Base-by-base conservation (phyloP, 2,888 invertebrate species). In the Xanthorhoe designata region DNA sequence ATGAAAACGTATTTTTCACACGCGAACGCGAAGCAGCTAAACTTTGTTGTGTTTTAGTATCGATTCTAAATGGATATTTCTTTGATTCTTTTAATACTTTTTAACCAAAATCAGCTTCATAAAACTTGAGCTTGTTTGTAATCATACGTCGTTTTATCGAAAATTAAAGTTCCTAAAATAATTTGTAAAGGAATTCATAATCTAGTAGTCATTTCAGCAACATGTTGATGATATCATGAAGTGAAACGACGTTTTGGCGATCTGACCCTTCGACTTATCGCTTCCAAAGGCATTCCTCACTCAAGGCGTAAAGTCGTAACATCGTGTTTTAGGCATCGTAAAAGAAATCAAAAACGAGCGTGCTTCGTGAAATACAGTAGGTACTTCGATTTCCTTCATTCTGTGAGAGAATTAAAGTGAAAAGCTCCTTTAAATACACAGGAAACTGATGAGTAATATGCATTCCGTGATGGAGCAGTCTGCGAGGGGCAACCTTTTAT, bases 1-100 rank as follows among this genome's bases (percentile, higher is more conserved):
- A 89, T 90, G 87, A 90, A 91, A 88, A 85, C 86, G 85, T 89
- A 89, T 92, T 91, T 91, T 90, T 89, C 90, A 88, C 87, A 83
- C 83, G 79, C 78, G 79, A 78, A 82, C 81, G 79, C 77, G 75
- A 77, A 78, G 79, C 72, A 68, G 74, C 78, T 82, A 80, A 86
- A 85, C 82, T 81, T 78, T 84, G 80, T 83, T 81, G 79, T 83
- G 83, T 81, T 81, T 75, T 76, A 76, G 78, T 86, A 86, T 84
- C 80, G 75, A 81, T 85, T 81, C 78, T 55, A 42, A 55, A 60
- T 52, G 9, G 52, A 56, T 60, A 53, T 64, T 50, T 64, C 7
- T 49, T 61, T 54, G 45, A 62, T 62, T 58, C 58, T 56, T 67
- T 67, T 35, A 56, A 62, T 58, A 64, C 56, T 61, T 68, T 72